phyloP scores from a whole-genome alignment of 2,797 vertebrate genomes.

The Thamnophis elegans region DNA sequence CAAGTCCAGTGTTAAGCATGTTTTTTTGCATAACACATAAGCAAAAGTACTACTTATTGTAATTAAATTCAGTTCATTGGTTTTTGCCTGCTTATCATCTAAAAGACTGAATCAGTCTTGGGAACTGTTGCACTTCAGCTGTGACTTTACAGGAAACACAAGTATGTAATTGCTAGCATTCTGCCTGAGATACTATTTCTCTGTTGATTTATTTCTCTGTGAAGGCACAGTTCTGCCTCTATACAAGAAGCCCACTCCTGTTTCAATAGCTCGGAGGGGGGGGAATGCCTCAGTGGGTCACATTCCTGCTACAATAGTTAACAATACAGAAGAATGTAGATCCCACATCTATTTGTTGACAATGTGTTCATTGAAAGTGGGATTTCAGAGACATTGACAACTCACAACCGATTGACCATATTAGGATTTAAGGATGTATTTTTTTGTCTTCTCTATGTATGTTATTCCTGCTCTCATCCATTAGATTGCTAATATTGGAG shows the following conservation, averaged over 20 bases:
- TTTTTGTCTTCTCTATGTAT: background rate
- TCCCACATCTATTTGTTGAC: background rate
- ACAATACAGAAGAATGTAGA: background rate
- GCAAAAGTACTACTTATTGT: background rate
- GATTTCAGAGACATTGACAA: background rate
- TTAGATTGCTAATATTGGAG: background rate
- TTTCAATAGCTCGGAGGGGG: background rate
- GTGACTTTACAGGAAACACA: background rate
- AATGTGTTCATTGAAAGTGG: background rate
- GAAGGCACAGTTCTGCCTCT: background rate
- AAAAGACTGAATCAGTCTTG: background rate
- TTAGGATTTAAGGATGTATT: background rate
- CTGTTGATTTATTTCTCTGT: background rate
- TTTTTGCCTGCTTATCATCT: background rate
- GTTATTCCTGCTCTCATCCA: background rate
- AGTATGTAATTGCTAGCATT: background rate
- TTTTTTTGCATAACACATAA: background rate
- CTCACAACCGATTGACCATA: background rate
- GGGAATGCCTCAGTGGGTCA: background rate
- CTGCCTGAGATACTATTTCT: background rate
- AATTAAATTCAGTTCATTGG: background rate
- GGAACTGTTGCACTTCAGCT: background rate
- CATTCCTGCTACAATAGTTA: background rate
- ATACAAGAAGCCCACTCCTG: background rate
- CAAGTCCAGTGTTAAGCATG: background rate